These are phyloP conservation scores for Thaumetopoea pityocampa DNA, from an alignment of 1,140 invertebrate species.

Conservation along the genomic window DNA sequence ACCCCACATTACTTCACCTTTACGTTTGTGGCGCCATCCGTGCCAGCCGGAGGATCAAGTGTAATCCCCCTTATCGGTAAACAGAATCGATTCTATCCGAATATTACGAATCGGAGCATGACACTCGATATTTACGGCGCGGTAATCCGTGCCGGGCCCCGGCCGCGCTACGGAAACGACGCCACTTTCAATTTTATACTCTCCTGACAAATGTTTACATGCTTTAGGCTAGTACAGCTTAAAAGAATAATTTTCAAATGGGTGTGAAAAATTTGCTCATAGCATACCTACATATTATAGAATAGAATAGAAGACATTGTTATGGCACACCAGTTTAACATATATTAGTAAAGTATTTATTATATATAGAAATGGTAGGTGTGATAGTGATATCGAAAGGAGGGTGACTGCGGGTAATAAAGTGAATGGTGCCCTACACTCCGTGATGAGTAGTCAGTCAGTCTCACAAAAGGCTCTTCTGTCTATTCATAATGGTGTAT, in stretches of 20 bases:
- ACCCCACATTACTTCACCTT: constrained; percentile 48
- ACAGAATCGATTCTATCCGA: constrained; percentile 69
- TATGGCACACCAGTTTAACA: too few species aligned
- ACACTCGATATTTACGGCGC: constrained; percentile 71
- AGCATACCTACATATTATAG: too few species aligned
- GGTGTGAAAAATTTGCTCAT: too few species aligned
- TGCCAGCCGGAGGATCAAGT: constrained; percentile 57
- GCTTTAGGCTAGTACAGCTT: constrained; percentile 15
- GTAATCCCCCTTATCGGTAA: constrained; percentile 64
- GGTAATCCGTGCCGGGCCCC: constrained; percentile 58
- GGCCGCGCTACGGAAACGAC: constrained; percentile 47
- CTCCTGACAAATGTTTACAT: constrained; percentile 31
- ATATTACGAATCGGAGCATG: constrained; percentile 66
- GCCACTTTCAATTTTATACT: constrained; percentile 35
- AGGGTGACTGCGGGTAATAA: too few species aligned
- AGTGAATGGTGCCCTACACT: too few species aligned
- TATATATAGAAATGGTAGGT: too few species aligned
- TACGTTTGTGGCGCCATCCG: constrained; percentile 51
- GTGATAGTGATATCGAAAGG: too few species aligned
- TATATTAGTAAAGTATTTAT: too few species aligned
- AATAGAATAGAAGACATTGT: too few species aligned
- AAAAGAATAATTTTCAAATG: background rate
- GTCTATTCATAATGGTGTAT: too few species aligned
- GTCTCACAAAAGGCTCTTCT: too few species aligned
- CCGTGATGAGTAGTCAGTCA: too few species aligned